Base-by-base conservation (phyloP, 2,888 invertebrate species). In the Alitta virens region DNA sequence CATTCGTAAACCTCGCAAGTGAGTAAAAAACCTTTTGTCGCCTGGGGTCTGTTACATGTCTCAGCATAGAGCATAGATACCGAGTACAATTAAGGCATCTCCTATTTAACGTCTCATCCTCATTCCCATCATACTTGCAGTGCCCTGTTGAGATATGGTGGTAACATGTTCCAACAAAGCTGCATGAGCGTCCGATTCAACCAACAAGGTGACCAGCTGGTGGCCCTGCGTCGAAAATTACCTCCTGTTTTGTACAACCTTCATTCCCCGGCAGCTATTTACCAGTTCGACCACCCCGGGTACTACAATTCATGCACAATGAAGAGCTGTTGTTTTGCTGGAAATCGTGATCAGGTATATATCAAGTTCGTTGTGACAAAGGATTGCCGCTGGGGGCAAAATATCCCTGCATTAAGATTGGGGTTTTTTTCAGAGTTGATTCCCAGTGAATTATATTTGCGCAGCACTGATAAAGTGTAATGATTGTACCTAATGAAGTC, bases 221-320 rank as follows among this genome's bases (percentile, higher is more conserved):
- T 95, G 33, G 93, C 91, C 1, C 83, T 96, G 18, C 86, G 94
- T 26, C 87, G 94, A 9, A 88, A 94, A n/a, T 84, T 91, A 18
- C 90, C 93, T 0, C 94, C 95, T 0, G 91, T 93, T 14, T 83
- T 95, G 7, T 95, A 91, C 76, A 76, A 82, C 84, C 75, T 84
- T 0, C 86, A 89, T 68, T 87, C 87, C 0, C 84, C 89, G 0
- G 86, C 86, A 49, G 89, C 91, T 0, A 83, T 91, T 26, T 91
- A 90, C 68, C 91, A 94, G 81, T 94, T 96, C 83, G 91, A 93
- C 80, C 92, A 94, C 79, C 88, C 89, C 54, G 91, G 92, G 66
- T 97, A 96, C 81, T 93, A 92, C 77, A 96, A 96, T 82, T 92
- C 92, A 0, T 96, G 95, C 78, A 97, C 97, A 0, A 94, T 97